A percentile compares a stretch with the other conserved stretches of the same genome.
Evolutionary conservation across 1,140 invertebrate species (phyloP).

Genomic region (Ceratina japonica): DNA sequence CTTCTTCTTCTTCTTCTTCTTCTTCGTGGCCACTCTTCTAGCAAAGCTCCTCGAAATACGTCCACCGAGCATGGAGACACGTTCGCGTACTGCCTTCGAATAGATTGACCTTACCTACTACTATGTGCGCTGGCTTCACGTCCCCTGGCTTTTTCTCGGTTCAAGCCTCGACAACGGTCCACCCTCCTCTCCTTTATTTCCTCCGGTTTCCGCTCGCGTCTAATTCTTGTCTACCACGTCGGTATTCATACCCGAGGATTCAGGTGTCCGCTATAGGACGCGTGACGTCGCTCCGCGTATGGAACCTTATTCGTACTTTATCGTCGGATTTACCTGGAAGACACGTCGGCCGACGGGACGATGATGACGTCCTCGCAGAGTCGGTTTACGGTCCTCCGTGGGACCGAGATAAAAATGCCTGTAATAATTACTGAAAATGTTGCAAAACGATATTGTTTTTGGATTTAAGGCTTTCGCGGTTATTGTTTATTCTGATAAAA

Average conservation of each 20-base stretch:
- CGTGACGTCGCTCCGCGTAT: not conserved
- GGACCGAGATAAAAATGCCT: too few species aligned
- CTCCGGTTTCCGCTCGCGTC: conserved; percentile 41
- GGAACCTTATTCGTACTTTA: not conserved
- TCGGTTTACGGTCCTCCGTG: too few species aligned
- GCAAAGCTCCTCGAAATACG: conserved; percentile 46
- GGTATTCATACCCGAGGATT: conserved; percentile 35
- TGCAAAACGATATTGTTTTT: too few species aligned
- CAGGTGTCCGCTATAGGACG: not conserved
- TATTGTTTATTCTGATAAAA: too few species aligned
- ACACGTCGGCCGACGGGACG: not conserved
- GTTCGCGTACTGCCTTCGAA: conserved; percentile 50
- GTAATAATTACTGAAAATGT: too few species aligned
- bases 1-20: conserved; percentile 22
- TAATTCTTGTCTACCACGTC: conserved; percentile 43
- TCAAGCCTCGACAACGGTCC: not conserved
- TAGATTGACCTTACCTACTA: conserved; percentile 23
- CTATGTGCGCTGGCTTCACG: conserved; percentile 26
- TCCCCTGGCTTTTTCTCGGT: conserved; percentile 9
- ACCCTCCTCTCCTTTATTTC: not conserved
- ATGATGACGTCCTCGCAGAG: not conserved
- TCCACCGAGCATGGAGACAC: conserved; percentile 45
- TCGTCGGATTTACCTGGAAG: not conserved
- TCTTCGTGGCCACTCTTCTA: conserved; percentile 33
- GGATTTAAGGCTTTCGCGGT: too few species aligned